A percentile compares a stretch with the other conserved stretches of the same genome.
Conservation (phyloP, 1,140 invertebrate species). For the Papilio glaucus region DNA sequence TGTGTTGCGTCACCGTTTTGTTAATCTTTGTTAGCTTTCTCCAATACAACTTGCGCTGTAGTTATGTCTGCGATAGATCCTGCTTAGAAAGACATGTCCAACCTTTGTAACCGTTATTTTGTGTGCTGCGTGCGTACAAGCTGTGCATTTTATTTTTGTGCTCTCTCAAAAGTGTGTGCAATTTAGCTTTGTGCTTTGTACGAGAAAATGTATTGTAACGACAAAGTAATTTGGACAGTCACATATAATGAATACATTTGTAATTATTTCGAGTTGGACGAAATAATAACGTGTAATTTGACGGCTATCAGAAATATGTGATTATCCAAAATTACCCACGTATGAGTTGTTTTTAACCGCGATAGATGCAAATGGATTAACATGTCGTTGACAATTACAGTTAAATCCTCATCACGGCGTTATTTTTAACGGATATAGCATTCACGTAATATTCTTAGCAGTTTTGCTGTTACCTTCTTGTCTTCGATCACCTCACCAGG, state of each 20-base stretch:
- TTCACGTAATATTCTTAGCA: slow-evolving; percentile 76
- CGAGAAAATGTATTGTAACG: slow-evolving; percentile 60
- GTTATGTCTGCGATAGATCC: slow-evolving; percentile 53
- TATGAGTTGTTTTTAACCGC: slow-evolving; percentile 64
- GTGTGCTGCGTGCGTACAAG: slow-evolving; percentile 79
- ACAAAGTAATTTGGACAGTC: slow-evolving; percentile 63
- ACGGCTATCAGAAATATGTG: slow-evolving; percentile 50
- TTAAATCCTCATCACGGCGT: slow-evolving; percentile 78
- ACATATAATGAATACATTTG: slow-evolving; percentile 47
- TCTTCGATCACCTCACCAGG: slow-evolving; percentile 96
- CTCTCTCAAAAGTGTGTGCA: slow-evolving; percentile 75
- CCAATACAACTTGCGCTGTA: slow-evolving; percentile 51
- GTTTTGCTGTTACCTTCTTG: slow-evolving; percentile 97
- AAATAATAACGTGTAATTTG: slow-evolving; percentile 9
- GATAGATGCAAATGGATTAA: slow-evolving; percentile 76
- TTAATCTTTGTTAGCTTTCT: slow-evolving; percentile 72
- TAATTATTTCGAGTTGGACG: not conserved
- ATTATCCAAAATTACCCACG: slow-evolving; percentile 64
- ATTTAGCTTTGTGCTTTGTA: slow-evolving; percentile 72
- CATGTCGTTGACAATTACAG: slow-evolving; percentile 62
- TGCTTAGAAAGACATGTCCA: slow-evolving; percentile 49
- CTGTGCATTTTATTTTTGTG: slow-evolving; percentile 79
- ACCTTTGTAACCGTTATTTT: slow-evolving; percentile 65
- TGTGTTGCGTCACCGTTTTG: slow-evolving; percentile 64
- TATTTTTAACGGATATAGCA: slow-evolving; percentile 75